Evolutionary conservation across 2,797 vertebrate genomes (phyloP).

Genomic region (Ceryle rudis): DNA sequence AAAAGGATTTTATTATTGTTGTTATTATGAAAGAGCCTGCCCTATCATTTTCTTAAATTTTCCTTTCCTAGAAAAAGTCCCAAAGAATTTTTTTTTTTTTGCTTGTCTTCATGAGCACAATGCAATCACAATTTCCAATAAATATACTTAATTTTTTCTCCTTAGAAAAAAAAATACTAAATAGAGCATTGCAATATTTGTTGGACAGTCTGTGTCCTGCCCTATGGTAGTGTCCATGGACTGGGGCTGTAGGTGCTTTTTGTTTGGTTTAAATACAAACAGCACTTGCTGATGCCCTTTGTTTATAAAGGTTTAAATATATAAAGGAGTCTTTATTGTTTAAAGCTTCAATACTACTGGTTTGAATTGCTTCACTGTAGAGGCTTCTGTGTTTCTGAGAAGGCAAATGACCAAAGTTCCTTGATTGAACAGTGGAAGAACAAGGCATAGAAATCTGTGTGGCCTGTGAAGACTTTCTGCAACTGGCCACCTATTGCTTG

Average conservation of each 20-base stretch:
- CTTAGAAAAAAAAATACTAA: constrained; percentile 33
- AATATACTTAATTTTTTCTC: constrained; percentile 70
- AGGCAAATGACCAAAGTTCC: constrained; percentile 62
- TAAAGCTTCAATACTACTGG: constrained; percentile 60
- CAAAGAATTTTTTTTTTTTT: background rate
- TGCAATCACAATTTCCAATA: constrained; percentile 79
- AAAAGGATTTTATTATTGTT: background rate
- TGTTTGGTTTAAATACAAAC: constrained; percentile 43
- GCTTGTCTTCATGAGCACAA: constrained; percentile 28
- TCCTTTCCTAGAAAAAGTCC: background rate
- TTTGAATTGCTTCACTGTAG: constrained; percentile 65
- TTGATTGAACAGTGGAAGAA: constrained; percentile 60
- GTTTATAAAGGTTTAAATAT: constrained; percentile 61
- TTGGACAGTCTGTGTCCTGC: constrained; percentile 66
- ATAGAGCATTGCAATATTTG: constrained; percentile 25
- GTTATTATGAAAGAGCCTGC: constrained; percentile 11
- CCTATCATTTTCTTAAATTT: background rate
- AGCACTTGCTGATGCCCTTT: constrained; percentile 48
- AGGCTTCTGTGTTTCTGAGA: constrained; percentile 54
- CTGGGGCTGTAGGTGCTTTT: background rate
- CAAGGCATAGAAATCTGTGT: constrained; percentile 5
- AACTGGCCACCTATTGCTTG: constrained; percentile 24
- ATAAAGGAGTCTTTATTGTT: constrained; percentile 69
- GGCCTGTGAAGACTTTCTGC: constrained; percentile 37
- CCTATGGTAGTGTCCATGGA: constrained; percentile 65